Percentiles rank a stretch among this genome's conserved stretches.
These are phyloP conservation scores for Rhagologus leucostigma DNA, from an alignment of 2,113 vertebrate species.

Conservation along the genomic window DNA sequence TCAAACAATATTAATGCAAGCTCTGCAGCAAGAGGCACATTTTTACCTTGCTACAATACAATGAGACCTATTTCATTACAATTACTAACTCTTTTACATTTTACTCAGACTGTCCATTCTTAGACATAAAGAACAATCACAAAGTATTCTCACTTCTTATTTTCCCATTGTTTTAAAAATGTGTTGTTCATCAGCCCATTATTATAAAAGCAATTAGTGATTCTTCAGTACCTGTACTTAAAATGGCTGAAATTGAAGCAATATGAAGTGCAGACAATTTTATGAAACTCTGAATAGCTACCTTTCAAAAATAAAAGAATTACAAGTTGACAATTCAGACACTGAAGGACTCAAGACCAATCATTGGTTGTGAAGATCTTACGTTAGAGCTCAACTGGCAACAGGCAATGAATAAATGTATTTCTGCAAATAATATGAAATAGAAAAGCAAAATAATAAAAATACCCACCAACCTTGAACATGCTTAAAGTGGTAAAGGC, in stretches of 20 bases:
- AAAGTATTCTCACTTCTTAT: background rate
- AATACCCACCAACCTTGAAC: background rate
- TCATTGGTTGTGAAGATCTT: background rate
- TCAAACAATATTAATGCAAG: slow-evolving; percentile 36
- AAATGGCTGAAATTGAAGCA: background rate
- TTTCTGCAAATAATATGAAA: background rate
- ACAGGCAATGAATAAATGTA: background rate
- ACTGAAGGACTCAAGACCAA: background rate
- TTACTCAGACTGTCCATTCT: background rate
- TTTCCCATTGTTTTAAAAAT: background rate
- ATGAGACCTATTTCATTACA: background rate
- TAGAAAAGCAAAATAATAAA: background rate
- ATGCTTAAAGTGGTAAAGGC: background rate
- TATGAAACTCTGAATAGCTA: background rate
- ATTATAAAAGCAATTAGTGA: background rate
- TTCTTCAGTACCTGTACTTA: background rate
- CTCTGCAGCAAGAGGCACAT: background rate
- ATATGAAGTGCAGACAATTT: background rate
- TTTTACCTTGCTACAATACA: slow-evolving; percentile 25
- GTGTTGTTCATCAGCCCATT: background rate
- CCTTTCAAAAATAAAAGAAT: background rate
- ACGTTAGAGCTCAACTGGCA: background rate
- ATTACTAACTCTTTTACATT: background rate
- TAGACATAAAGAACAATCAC: background rate
- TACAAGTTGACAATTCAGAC: background rate